phyloP scores from a whole-genome alignment of 2,888 invertebrate species.

The Eugnorisma glareosa region DNA sequence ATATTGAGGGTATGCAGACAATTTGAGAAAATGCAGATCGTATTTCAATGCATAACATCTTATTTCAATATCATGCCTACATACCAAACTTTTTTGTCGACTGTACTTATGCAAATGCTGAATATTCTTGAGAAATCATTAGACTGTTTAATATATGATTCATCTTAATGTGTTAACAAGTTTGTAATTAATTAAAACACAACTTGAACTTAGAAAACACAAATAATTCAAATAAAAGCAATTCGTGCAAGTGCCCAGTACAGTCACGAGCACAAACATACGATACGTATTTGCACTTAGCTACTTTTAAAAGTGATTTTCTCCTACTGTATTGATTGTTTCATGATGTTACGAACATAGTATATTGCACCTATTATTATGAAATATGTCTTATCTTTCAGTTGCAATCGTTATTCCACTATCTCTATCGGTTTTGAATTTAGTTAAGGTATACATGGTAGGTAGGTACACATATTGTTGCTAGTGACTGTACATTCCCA shows the following conservation, averaged over 20 bases:
- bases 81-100: not conserved
- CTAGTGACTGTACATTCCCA: not conserved
- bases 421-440: not conserved
- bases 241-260: slow-evolving; percentile 17
- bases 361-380: not conserved
- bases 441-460: too few species aligned
- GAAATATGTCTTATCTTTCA: not conserved
- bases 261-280: not conserved
- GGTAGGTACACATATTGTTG: not conserved
- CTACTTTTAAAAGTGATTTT: too few species aligned
- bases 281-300: not conserved
- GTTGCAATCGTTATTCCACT: not conserved
- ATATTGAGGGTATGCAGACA: not conserved
- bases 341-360: not conserved
- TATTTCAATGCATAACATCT: not conserved
- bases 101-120: slow-evolving; percentile 6
- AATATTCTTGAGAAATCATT: slow-evolving; percentile 6
- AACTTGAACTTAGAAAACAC: slow-evolving; percentile 7
- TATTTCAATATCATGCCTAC: not conserved
- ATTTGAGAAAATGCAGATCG: not conserved
- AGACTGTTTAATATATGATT: slow-evolving; percentile 12
- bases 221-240: slow-evolving; percentile 20
- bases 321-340: not conserved
- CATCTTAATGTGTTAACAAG: not conserved
- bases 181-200: slow-evolving; percentile 20